A percentile compares a stretch with the other conserved stretches of the same genome.
These are phyloP conservation scores for Embidobia sp. DNA, from an alignment of 2,888 invertebrate genomes.

Conservation along the genomic window DNA sequence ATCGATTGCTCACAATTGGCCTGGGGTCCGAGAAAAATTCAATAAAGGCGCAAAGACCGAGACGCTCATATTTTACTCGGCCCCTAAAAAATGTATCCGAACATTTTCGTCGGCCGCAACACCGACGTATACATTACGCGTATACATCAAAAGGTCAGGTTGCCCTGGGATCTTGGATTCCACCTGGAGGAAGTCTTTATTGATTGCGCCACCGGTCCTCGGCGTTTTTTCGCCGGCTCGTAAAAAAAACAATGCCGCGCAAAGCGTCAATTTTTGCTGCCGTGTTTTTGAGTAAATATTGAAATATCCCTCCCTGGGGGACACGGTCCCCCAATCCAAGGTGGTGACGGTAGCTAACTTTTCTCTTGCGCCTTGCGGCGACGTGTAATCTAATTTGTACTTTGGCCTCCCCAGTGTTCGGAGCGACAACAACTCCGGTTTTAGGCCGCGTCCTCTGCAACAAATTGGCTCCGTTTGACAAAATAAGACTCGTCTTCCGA, in stretches of 20 bases:
- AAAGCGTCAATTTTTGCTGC: constrained; percentile 71
- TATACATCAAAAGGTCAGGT: constrained; percentile 67
- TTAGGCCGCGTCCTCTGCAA: constrained; percentile 65
- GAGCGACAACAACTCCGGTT: constrained; percentile 52
- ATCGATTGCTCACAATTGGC: no score
- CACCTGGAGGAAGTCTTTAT: constrained; percentile 68
- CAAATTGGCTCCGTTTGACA: constrained; percentile 76
- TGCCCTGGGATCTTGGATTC: constrained; percentile 65
- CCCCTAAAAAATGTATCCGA: constrained; percentile 62
- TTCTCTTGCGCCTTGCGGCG: constrained; percentile 77
- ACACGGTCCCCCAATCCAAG: no score
- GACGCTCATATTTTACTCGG: constrained; percentile 58
- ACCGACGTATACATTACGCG: constrained; percentile 58
- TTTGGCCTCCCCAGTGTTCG: constrained; percentile 65
- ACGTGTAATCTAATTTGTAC: constrained; percentile 79
- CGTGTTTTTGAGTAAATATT: constrained; percentile 75
- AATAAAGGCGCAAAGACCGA: constrained; percentile 53
- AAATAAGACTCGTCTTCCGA: constrained; percentile 68
- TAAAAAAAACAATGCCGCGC: constrained; percentile 51
- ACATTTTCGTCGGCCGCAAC: constrained; percentile 52
- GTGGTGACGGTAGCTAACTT: constrained; percentile 73
- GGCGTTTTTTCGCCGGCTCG: constrained; percentile 56
- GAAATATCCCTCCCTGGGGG: constrained; percentile 75
- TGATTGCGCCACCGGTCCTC: constrained; percentile 59
- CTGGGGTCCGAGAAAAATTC: constrained; percentile 56